Evolutionary conservation across 2,888 invertebrate genomes (phyloP).

Genomic region (Monochamus alternatus): DNA sequence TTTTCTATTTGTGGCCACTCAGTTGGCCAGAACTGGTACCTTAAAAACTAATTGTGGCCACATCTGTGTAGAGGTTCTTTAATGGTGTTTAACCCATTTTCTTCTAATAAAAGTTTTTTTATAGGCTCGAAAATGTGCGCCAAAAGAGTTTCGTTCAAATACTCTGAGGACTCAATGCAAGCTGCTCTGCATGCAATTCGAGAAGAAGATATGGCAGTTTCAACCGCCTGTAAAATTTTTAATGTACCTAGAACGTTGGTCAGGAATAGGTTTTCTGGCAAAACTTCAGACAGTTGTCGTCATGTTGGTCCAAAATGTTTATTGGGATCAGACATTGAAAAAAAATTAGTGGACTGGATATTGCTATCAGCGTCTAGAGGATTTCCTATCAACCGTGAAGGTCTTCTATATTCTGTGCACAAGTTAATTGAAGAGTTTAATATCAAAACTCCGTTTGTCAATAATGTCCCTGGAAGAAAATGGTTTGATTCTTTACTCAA

Average conservation of each 20-base stretch:
- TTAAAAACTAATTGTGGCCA: not conserved
- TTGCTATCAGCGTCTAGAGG: constrained; percentile 25
- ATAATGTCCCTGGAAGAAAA: constrained; percentile 39
- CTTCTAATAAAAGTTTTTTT: too few relatives aligned
- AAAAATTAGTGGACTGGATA: not conserved
- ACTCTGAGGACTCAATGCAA: not conserved
- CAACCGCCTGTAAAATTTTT: not conserved
- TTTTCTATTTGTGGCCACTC: not conserved
- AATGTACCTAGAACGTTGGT: not conserved
- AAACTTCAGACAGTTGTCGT: not conserved
- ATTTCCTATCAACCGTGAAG: constrained; percentile 35
- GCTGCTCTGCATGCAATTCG: not conserved
- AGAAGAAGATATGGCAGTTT: not conserved
- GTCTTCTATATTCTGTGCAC: constrained; percentile 23
- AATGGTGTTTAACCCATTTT: too few relatives aligned
- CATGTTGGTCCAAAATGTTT: not conserved
- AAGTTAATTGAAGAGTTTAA: constrained; percentile 23
- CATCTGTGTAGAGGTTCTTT: too few relatives aligned
- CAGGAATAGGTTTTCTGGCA: not conserved
- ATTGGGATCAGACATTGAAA: not conserved
- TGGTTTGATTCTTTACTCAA: constrained; percentile 42
- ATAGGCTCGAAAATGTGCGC: not conserved
- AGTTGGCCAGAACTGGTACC: not conserved
- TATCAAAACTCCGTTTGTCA: constrained; percentile 24
- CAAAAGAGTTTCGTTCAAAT: not conserved